phyloP scores from a whole-genome alignment of 2,797 vertebrate genomes.

The Coccyzus lansbergi region DNA sequence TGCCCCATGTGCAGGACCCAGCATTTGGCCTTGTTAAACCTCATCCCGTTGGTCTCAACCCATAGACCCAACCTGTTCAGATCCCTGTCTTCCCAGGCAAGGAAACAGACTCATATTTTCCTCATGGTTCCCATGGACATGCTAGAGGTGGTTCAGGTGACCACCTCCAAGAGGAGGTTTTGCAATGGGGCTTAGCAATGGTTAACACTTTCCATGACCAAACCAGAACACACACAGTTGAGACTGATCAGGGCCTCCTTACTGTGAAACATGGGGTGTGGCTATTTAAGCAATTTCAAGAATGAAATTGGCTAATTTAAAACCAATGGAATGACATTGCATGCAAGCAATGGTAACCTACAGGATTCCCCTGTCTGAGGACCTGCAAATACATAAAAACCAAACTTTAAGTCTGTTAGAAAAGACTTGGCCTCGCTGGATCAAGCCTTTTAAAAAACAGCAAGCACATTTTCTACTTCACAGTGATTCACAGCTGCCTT shows the following conservation, averaged over 20 bases:
- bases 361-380: background rate
- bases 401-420: background rate
- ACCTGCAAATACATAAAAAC: background rate
- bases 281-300: background rate
- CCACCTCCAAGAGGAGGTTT: background rate
- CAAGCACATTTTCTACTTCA: background rate
- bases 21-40: too few species aligned
- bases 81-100: too few species aligned
- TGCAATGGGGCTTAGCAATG: background rate
- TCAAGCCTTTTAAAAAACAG: background rate
- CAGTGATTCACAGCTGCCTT: constrained; percentile 1
- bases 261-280: background rate
- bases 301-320: background rate
- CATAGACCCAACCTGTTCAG: too few species aligned
- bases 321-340: background rate
- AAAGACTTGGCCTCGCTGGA: background rate
- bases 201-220: background rate
- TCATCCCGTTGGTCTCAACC: too few species aligned
- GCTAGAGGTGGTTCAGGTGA: background rate
- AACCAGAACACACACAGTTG: background rate
- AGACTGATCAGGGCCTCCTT: background rate
- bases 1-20: too few species aligned
- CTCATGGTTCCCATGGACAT: background rate
- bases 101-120: too few species aligned
- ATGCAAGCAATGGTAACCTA: background rate